Evolutionary conservation across 2,113 vertebrate genomes (phyloP).

Genomic region (Stomatorhinus ivindoensis): DNA sequence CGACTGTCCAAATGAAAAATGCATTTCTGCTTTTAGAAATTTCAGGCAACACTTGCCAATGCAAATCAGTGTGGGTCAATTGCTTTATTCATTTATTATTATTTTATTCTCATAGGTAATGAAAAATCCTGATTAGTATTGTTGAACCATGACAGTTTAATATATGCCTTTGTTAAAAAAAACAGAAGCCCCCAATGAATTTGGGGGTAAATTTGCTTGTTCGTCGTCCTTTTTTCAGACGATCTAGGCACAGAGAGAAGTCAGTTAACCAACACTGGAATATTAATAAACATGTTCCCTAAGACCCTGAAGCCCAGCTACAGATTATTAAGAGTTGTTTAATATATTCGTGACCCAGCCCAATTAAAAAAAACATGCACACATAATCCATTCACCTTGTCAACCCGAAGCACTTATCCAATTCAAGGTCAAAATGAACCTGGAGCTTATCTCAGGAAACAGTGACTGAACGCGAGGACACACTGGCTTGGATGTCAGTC

Average conservation of each 20-base stretch:
- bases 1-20: background rate
- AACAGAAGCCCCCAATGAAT: background rate
- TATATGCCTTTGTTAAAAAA: background rate
- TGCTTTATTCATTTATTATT: background rate
- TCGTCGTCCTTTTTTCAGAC: background rate
- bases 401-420: background rate
- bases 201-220: background rate
- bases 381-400: background rate
- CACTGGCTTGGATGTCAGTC: background rate
- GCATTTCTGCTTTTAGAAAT: background rate
- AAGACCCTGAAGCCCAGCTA: background rate
- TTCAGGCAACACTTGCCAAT: background rate
- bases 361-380: background rate
- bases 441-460: background rate
- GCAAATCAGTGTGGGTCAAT: background rate
- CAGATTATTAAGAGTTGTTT: background rate
- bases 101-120: background rate
- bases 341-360: background rate
- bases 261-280: background rate
- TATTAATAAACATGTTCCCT: background rate
- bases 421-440: background rate
- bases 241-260: background rate
- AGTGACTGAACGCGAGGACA: background rate
- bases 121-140: slow-evolving; percentile 14
- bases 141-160: slow-evolving; percentile 2